Evolutionary conservation across 2,888 invertebrate species (phyloP), one percentile per base, ranked within the genome.

Genomic region (Beris morrisii): DNA sequence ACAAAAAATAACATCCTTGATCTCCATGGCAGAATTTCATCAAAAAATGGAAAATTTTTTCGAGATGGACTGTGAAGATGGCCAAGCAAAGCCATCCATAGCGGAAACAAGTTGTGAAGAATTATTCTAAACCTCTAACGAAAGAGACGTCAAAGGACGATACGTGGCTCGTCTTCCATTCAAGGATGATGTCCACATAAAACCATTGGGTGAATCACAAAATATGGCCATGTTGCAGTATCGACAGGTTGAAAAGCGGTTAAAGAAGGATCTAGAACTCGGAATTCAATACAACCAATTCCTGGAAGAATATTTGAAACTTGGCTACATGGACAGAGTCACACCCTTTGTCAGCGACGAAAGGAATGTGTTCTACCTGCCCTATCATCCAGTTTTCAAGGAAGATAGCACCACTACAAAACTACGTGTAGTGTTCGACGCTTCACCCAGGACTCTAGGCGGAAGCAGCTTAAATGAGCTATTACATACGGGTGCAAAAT

Each of bases 371-470:
- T 72, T 70, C 38, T 72, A 69, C 48, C 59, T 71, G 0, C 71
- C 72, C 12, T 71, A 72, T 45, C 72, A 72, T 30, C 58, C 69
- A 4, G 70, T 72, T 4, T 38, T 70, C 4, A 64, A 59, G 45
- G 44, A 44, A 48, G n/a, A 22, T 6, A 69, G 67, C 38, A 56
- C 15, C 3, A 22, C 64, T 4, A 67, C 50, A 15, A 67, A 67
- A 45, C 44, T 59, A 4, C 13, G 69, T n/a, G 59, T 64, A 9
- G 69, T 69, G 1, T 65, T 67, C 30, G 57, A 67, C 43, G 64
- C 22, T 4, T 64, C 66, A n/a, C n/a, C n/a, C n/a, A n/a, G n/a
- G n/a, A n/a, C n/a, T n/a, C n/a, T n/a, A n/a, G n/a, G n/a, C n/a
- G n/a, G n/a, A n/a, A n/a, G n/a, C n/a, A n/a, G n/a, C n/a, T n/a